These are phyloP conservation scores for Cremastobaeus sp. DNA, from an alignment of 2,888 invertebrate species.

Conservation along the genomic window DNA sequence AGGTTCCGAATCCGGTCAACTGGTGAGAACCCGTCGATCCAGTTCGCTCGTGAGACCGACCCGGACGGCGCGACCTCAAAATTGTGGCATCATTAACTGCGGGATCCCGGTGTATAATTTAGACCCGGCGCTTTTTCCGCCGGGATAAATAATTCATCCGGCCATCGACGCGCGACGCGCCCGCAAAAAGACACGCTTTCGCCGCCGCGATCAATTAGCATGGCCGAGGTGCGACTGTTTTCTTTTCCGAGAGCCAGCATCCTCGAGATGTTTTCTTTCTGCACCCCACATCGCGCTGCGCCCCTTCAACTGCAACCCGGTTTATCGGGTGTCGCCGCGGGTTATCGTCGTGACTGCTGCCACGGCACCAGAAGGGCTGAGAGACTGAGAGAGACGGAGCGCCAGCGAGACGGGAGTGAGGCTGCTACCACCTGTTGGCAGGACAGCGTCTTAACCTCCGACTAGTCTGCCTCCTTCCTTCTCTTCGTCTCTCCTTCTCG, in stretches of 20 bases:
- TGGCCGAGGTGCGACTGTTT: slow-evolving; percentile 51
- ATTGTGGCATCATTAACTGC: slow-evolving; percentile 64
- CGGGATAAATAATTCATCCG: slow-evolving; percentile 53
- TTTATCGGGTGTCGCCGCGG: slow-evolving; percentile 79
- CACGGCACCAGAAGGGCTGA: slow-evolving; percentile 72
- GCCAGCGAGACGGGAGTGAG: slow-evolving; percentile 67
- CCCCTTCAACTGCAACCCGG: slow-evolving; percentile 67
- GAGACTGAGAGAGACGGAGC: slow-evolving; percentile 51
- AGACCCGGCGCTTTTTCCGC: slow-evolving; percentile 44
- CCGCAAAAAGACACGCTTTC: slow-evolving; percentile 39
- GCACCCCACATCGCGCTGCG: slow-evolving; percentile 67
- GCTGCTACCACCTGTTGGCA: slow-evolving; percentile 78
- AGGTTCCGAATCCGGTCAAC: slow-evolving; percentile 71
- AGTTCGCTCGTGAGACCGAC: slow-evolving; percentile 65
- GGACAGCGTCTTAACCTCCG: slow-evolving; percentile 76
- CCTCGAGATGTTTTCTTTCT: slow-evolving; percentile 74
- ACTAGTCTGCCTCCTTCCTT: slow-evolving; percentile 54
- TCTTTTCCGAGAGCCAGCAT: slow-evolving; percentile 63
- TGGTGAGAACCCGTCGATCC: slow-evolving; percentile 70
- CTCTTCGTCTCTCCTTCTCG: slow-evolving; percentile 32
- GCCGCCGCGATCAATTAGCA: slow-evolving; percentile 40
- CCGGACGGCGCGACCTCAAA: slow-evolving; percentile 69
- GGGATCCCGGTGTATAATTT: slow-evolving; percentile 46
- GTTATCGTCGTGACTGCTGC: slow-evolving; percentile 77
- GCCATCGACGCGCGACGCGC: slow-evolving; percentile 47